Base-by-base conservation (phyloP, 2,113 vertebrate species). In the Bubo bubo region DNA sequence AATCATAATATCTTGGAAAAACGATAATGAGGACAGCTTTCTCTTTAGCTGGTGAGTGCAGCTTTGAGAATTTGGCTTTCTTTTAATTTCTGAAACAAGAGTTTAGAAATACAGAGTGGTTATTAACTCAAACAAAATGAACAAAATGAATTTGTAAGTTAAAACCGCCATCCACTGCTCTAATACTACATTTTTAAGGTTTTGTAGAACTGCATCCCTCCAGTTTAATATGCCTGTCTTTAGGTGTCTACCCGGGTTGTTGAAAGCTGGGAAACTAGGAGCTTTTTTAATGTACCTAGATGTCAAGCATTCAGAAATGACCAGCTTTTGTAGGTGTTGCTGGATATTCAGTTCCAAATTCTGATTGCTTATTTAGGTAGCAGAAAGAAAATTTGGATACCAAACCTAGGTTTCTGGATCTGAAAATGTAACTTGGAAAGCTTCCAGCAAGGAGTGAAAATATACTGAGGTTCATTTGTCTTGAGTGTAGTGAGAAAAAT, bases 1-100 rank as follows among this genome's bases (percentile, higher is more conserved):
- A 96, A 98, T 99, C 10, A 92, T 99, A 76, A 98, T 99, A 45
- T 98, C 99, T 64, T 99, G 99, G 99, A 99, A 99, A 93, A 99
- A 96, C 71, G 97, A 98, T 79, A 98, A 98, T 64, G 99, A 99
- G 76, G 98, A 99, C 52, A 98, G 98, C 96, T 99, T 99, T 94
- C 99, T 99, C 49, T 99, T 99, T 91, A 98, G 98, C 96, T 98
- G 98, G 99, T 99, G 79, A 41, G 98, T 98, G 23, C 47, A 74
- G 84, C 64, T 91, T 85, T 39, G 49, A 68, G 86, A 37, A 30
- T 66, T 88, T 43, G 24, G 41, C 39, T 35, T 50, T 60, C 45
- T 45, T 34, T 28, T 12, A 10, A 32, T 50, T 77, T 58, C 28
- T 84, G n/a, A 74, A 77, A 12, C 6, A 63, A 32, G 23, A 71